Conservation (phyloP, 1,140 invertebrate species). For the Drosophila tani region DNA sequence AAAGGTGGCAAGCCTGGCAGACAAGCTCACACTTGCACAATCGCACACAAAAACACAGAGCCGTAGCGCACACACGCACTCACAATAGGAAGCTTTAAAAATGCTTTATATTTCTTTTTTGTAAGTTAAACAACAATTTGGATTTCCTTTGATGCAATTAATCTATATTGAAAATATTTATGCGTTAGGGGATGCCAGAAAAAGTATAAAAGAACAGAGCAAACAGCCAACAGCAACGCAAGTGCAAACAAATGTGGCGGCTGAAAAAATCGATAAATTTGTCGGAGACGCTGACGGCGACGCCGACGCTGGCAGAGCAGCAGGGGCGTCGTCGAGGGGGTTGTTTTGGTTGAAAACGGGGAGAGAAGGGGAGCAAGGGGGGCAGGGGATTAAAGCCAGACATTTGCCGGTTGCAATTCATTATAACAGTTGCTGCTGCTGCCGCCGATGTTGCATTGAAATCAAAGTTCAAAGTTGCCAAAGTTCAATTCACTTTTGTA, state of each 20-base stretch:
- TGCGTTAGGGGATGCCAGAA: constrained; percentile 24
- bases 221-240: constrained; percentile 36
- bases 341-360: constrained; percentile 7
- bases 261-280: constrained; percentile 79
- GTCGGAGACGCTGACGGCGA: constrained; percentile 50
- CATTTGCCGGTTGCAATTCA: constrained; percentile 51
- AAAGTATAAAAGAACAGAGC: constrained; percentile 1
- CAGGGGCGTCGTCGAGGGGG: constrained; percentile 45
- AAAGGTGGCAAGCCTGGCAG: constrained; percentile 64
- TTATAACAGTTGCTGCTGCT: constrained; percentile 39
- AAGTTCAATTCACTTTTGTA: constrained; percentile 63
- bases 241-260: constrained; percentile 56
- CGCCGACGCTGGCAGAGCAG: constrained; percentile 42
- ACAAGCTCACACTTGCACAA: constrained; percentile 47
- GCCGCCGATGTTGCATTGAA: constrained; percentile 29
- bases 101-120: constrained; percentile 5
- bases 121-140: constrained; percentile 14
- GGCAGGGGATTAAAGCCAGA: constrained; percentile 41
- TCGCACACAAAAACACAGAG: constrained; percentile 24
- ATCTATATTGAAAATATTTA: constrained; percentile 38
- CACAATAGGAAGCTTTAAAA: constrained; percentile 38
- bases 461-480: constrained; percentile 65
- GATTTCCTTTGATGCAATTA: constrained; percentile 18
- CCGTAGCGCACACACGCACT: constrained; percentile 11
- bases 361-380: background rate